Evolutionary conservation across 1,140 invertebrate genomes (phyloP), one percentile per base, ranked within the genome.

Genomic region (Trissolcus basalis): DNA sequence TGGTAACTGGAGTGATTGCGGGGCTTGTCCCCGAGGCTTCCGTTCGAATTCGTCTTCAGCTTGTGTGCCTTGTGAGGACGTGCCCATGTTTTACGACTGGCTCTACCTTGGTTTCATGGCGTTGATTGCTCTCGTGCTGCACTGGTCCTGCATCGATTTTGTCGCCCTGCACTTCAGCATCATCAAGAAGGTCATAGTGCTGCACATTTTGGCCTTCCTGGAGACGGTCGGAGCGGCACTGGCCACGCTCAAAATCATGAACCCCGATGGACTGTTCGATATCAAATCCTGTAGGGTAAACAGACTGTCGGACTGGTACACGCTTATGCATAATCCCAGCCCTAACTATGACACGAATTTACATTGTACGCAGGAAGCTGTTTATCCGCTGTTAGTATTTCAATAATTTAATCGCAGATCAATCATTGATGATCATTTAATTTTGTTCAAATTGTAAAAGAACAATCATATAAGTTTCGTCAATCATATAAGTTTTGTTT

Each of bases 341-440:
- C 96, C 96, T 6, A 95, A 97, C 85, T 98, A 98, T 89, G 94
- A 95, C 77, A 90, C 93, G 53, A 94, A 92, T 54, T 86, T 99
- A 13, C 93, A 97, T 87, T 99, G 97, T 87, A 97, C 97, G 0
- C 96, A 98, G 82, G 97, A 99, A 90, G 96, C 96, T 45, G 97
- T 98, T 0, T 99, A 97, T 90, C 97, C 97, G 53, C 89, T 99
- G 94, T 98, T 91, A 94, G 93, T 92, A 15, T 11, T 8, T 27
- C n/a, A n/a, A n/a, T n/a, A n/a, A n/a, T n/a, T n/a, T n/a, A n/a
- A n/a, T n/a, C n/a, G n/a, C n/a, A n/a, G n/a, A n/a, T n/a, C n/a
- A n/a, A n/a, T n/a, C n/a, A n/a, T n/a, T n/a, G n/a, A n/a, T n/a
- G n/a, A n/a, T n/a, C n/a, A n/a, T n/a, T n/a, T n/a, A n/a, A n/a